These are phyloP conservation scores for Yponomeuta cagnagella DNA, from an alignment of 2,888 invertebrate genomes.

Conservation along the genomic window DNA sequence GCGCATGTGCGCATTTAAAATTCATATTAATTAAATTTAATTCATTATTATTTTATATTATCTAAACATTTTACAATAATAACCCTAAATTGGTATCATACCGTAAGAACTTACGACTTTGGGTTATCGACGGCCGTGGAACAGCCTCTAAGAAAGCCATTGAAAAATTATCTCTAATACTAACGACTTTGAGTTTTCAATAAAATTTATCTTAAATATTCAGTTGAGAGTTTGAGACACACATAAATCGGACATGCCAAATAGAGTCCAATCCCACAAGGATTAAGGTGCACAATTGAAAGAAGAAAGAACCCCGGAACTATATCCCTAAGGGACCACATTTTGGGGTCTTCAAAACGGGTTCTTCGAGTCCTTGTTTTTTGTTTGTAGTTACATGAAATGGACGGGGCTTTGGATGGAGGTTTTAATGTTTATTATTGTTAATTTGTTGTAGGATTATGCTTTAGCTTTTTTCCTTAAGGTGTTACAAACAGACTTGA, in stretches of 20 bases:
- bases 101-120: background rate
- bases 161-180: background rate
- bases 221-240: background rate
- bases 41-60: too few species aligned
- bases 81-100: background rate
- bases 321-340: background rate
- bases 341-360: background rate
- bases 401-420: background rate
- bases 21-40: too few species aligned
- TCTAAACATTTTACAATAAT: too few species aligned
- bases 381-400: conserved; percentile 8
- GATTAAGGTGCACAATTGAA: background rate
- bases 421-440: background rate
- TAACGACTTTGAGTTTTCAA: background rate
- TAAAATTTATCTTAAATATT: background rate
- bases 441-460: background rate
- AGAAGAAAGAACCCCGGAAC: background rate
- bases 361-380: background rate
- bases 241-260: background rate
- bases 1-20: too few species aligned
- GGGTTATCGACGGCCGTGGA: background rate
- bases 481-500: too few species aligned
- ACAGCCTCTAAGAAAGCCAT: background rate
- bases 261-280: background rate
- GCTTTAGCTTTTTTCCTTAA: background rate